Percentiles rank a stretch among this genome's conserved stretches.
phyloP scores from a whole-genome alignment of 2,113 vertebrate genomes.

The Neopipo cinnamomea region DNA sequence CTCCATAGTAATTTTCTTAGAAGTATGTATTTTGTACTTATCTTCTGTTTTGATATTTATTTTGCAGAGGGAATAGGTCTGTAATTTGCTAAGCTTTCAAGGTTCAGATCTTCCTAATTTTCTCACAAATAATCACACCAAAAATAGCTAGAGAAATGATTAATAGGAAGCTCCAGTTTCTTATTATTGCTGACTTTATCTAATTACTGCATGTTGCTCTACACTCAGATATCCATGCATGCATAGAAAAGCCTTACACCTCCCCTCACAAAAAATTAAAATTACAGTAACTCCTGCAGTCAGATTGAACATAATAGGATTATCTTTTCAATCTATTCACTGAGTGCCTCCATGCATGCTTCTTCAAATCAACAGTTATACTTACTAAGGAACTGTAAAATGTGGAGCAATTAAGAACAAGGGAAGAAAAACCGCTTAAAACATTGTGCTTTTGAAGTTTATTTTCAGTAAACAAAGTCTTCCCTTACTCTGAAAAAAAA shows the following conservation, averaged over 20 bases:
- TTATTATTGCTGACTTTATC: neutral
- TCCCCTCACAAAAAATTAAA: neutral
- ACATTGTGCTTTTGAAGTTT: neutral
- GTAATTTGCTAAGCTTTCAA: neutral
- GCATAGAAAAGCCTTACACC: neutral
- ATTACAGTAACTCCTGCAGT: constrained; percentile 4
- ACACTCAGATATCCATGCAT: neutral
- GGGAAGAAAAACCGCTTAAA: neutral
- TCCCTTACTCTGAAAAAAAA: neutral
- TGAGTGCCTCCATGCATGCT: neutral
- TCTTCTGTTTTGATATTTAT: neutral
- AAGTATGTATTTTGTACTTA: neutral
- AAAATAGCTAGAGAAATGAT: neutral
- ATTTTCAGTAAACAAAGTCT: constrained; percentile 28
- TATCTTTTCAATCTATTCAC: constrained; percentile 17
- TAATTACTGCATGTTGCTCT: neutral
- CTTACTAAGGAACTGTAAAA: constrained; percentile 6
- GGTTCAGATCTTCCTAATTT: neutral
- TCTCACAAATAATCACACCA: neutral
- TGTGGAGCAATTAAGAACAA: neutral
- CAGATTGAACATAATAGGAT: constrained; percentile 8
- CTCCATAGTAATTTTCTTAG: neutral
- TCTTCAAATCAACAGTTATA: neutral
- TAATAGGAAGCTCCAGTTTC: neutral
- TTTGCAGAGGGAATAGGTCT: neutral